A percentile compares a stretch with the other conserved stretches of the same genome.
Evolutionary conservation across 2,888 invertebrate species (phyloP).

Genomic region (Patella pellucida): DNA sequence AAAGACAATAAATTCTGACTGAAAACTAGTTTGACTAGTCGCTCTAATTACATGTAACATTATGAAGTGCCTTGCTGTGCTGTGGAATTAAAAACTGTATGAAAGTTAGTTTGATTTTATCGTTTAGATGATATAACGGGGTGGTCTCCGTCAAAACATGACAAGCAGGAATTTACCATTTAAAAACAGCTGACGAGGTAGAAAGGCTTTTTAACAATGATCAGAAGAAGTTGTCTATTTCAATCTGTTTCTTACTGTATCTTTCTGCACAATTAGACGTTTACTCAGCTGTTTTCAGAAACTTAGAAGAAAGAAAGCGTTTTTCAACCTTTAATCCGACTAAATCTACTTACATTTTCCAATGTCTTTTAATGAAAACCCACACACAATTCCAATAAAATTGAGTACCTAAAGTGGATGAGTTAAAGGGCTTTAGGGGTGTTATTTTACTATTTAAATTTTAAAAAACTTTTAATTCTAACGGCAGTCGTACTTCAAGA

Average conservation of each 20-base stretch:
- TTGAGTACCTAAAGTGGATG: too few relatives aligned
- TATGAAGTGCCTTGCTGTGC: constrained; percentile 1
- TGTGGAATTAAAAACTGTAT: not conserved
- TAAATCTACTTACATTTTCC: too few relatives aligned
- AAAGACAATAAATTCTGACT: not conserved
- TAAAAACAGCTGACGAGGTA: not conserved
- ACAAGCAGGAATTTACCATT: constrained; percentile 5
- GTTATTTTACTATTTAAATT: too few relatives aligned
- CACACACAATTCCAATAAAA: too few relatives aligned
- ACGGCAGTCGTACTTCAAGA: too few relatives aligned
- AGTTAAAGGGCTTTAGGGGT: too few relatives aligned
- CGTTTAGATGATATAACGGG: not conserved
- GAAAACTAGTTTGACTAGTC: not conserved
- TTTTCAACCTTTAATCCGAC: too few relatives aligned
- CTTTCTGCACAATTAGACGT: constrained; percentile 9
- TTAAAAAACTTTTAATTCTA: too few relatives aligned
- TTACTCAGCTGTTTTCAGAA: not conserved
- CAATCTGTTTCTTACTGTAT: not conserved
- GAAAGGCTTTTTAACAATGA: not conserved
- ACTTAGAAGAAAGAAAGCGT: not conserved
- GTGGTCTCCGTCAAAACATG: not conserved
- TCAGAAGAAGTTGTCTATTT: not conserved
- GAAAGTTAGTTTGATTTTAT: constrained; percentile 9
- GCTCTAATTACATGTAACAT: constrained; percentile 3
- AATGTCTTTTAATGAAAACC: too few relatives aligned